Evolutionary conservation across 2,888 invertebrate genomes (phyloP), one percentile per base, ranked within the genome.

Genomic region (Machimus rusticus): DNA sequence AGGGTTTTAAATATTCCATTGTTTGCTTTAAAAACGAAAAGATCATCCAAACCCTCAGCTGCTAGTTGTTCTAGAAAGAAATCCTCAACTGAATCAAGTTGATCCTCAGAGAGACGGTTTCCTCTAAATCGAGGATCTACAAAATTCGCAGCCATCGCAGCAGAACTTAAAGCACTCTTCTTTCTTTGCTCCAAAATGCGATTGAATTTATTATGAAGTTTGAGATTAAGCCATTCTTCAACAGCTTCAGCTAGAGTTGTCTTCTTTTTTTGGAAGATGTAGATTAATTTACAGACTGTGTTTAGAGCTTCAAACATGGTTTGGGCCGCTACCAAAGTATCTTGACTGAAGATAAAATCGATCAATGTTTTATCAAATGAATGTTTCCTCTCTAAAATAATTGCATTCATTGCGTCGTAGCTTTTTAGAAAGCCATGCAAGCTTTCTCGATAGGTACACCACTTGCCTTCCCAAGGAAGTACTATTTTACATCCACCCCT

Each of bases 1-100:
- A 88, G 16, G 0, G 57, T 74, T 81, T 88, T 81, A 86, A 86
- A 86, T 23, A 82, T 57, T 34, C 82, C 82, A 37, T n/a, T 66
- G n/a, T 82, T 82, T n/a, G 37, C 66, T n/a, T 82, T 82, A 66
- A 82, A 82, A 57, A 39, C 34, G 34, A 82, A 82, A 34, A 82
- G 51, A 66, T 82, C 82, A 66, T 82, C 82, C 9, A 82, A 37
- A 9, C 57, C 82, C 1, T 82, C 57, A 16, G 82, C 82, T 8
- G 57, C 6, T 12, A 82, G 5, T 19, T 82, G 39, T 12, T 82
- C 82, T 37, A 82, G 19, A 37, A 82, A 82, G 37, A 82, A 82
- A 66, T 82, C 82, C 19, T 82, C 82, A 8, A 82, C 37, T 12
- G 34, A 2, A 66, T 66, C 66, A 19, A 57, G 66, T 23, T 82